Evolutionary conservation across 2,888 invertebrate species (phyloP).

Genomic region (Phalera bucephala): DNA sequence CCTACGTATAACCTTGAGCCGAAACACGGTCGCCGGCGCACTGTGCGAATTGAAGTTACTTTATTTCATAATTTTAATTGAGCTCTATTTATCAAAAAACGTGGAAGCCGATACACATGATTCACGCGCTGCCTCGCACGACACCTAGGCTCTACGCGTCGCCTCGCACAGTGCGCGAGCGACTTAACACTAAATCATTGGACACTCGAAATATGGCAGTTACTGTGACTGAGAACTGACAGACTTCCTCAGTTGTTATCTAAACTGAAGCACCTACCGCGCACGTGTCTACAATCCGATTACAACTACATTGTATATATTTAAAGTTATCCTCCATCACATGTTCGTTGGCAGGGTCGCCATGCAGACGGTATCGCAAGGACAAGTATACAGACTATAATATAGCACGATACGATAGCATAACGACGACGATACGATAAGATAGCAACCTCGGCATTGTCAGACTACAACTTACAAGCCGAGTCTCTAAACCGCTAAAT

Average conservation of each 20-base stretch:
- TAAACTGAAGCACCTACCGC: constrained; percentile 4
- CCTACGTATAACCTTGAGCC: constrained; percentile 40
- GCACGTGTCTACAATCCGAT: constrained; percentile 10
- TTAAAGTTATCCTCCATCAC: constrained; percentile 12
- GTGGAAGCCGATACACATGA: too few relatives aligned
- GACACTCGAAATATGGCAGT: constrained; percentile 62
- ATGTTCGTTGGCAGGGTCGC: constrained; percentile 10
- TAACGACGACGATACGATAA: too few relatives aligned
- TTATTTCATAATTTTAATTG: neutral
- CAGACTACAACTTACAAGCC: too few relatives aligned
- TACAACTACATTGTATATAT: constrained; percentile 14
- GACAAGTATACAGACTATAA: too few relatives aligned
- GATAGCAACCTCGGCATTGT: constrained; percentile 5
- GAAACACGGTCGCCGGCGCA: constrained; percentile 3
- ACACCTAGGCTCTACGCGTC: neutral
- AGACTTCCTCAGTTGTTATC: constrained; percentile 2
- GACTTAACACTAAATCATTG: constrained; percentile 14
- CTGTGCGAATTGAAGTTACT: too few relatives aligned
- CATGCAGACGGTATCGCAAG: neutral
- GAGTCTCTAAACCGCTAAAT: too few relatives aligned
- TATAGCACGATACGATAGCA: too few relatives aligned
- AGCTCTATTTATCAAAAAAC: neutral
- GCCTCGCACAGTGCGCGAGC: neutral
- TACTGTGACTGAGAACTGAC: constrained; percentile 29
- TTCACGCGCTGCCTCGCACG: neutral